Percentiles rank a stretch among this genome's conserved stretches.
Conservation (phyloP, 2,113 vertebrate species). For the Sardina pilchardus region DNA sequence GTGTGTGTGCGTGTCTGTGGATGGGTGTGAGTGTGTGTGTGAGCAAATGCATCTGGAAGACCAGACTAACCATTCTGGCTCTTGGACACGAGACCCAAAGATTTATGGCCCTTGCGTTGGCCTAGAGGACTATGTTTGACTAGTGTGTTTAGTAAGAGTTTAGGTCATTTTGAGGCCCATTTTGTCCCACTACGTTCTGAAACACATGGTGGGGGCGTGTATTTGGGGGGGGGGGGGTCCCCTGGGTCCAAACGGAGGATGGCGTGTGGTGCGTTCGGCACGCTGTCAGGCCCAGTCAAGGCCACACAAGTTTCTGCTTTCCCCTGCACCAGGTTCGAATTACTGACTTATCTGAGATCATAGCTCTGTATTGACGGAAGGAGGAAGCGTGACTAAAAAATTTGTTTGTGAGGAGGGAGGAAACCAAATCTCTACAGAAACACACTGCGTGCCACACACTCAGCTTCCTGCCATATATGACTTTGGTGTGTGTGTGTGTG, state of each 20-base stretch:
- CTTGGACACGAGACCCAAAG: neutral
- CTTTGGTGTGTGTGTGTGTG: neutral
- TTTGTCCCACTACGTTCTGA: slow-evolving; percentile 7
- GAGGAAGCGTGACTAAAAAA: slow-evolving; percentile 11
- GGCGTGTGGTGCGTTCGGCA: neutral
- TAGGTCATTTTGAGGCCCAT: neutral
- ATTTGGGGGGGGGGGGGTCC: neutral
- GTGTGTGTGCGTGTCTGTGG: neutral
- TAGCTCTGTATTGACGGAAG: slow-evolving; percentile 29
- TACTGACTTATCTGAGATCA: slow-evolving; percentile 39
- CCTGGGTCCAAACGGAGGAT: neutral
- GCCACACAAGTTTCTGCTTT: slow-evolving; percentile 40
- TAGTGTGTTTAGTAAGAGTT: slow-evolving; percentile 21
- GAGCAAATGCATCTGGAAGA: neutral
- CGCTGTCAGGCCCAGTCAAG: slow-evolving; percentile 4
- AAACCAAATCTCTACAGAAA: slow-evolving; percentile 14
- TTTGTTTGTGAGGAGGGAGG: slow-evolving; percentile 13
- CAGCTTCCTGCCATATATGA: neutral
- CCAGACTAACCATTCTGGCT: neutral
- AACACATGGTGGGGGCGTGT: neutral
- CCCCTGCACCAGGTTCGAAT: slow-evolving; percentile 36
- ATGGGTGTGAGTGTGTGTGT: neutral
- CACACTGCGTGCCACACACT: neutral
- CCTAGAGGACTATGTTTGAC: slow-evolving; percentile 21
- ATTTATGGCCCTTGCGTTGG: slow-evolving; percentile 3